phyloP scores from a whole-genome alignment of 2,113 vertebrate species.

The Chaenogobius annularis region DNA sequence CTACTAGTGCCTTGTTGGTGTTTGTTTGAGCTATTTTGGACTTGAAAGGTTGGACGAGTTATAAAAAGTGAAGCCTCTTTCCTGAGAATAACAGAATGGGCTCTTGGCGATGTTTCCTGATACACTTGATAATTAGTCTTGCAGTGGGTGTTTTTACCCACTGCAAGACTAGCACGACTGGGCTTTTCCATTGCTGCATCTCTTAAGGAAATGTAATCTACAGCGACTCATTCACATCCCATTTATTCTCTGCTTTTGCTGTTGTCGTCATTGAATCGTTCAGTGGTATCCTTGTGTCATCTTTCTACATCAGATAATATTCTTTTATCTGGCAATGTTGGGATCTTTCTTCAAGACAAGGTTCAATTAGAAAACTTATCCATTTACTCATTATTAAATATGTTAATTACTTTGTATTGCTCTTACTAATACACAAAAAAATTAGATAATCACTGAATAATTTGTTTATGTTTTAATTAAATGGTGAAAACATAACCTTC shows the following conservation, averaged over 20 bases:
- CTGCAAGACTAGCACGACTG: conserved; percentile 16
- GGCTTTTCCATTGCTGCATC: conserved; percentile 19
- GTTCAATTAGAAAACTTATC: background rate
- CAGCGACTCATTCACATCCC: conserved; percentile 26
- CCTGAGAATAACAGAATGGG: background rate
- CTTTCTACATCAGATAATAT: background rate
- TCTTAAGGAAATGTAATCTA: conserved; percentile 20
- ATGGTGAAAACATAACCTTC: conserved; percentile 11
- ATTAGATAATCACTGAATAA: too few relatives aligned
- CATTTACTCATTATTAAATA: background rate
- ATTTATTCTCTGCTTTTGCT: conserved; percentile 13
- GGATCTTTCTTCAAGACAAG: background rate
- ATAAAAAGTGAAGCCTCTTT: conserved; percentile 26
- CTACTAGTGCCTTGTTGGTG: background rate
- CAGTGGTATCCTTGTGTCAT: background rate
- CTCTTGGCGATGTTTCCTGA: conserved; percentile 11
- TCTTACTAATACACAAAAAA: background rate
- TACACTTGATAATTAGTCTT: conserved; percentile 11
- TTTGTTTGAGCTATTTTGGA: conserved; percentile 4
- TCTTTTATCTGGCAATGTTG: background rate
- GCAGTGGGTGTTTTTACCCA: conserved; percentile 21
- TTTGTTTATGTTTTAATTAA: background rate
- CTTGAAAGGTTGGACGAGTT: conserved; percentile 15
- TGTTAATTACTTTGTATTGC: background rate
- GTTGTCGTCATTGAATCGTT: background rate